Evolutionary conservation across 2,113 vertebrate species (phyloP).

Genomic region (Spea bombifrons): DNA sequence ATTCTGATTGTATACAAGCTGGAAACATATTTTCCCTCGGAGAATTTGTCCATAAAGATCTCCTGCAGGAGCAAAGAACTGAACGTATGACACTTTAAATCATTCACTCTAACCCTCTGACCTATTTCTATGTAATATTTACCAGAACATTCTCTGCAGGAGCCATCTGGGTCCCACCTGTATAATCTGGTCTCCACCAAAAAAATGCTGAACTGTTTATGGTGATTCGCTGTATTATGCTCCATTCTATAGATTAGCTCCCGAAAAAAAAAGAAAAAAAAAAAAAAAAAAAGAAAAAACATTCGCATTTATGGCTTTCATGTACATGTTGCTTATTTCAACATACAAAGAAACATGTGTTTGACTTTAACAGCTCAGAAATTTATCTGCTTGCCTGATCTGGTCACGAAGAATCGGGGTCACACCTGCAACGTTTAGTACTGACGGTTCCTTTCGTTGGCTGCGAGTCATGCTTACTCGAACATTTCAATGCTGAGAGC

Average conservation of each 20-base stretch:
- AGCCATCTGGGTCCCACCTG: constrained; percentile 56
- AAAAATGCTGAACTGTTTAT: constrained; percentile 15
- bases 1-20: constrained; percentile 13
- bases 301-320: constrained; percentile 38
- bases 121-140: not conserved
- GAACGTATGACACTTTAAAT: not conserved
- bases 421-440: constrained; percentile 9
- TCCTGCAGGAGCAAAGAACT: not conserved
- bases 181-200: constrained; percentile 44
- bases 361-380: constrained; percentile 35
- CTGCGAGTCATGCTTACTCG: constrained; percentile 2
- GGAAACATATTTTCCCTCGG: not conserved
- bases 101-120: not conserved
- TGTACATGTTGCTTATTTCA: constrained; percentile 36
- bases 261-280: constrained; percentile 28
- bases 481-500: constrained; percentile 1
- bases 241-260: constrained; percentile 27
- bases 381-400: constrained; percentile 42
- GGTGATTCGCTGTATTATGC: constrained; percentile 48
- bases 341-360: constrained; percentile 18
- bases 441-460: not conserved
- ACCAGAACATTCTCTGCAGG: constrained; percentile 7
- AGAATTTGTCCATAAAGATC: constrained; percentile 5
- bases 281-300: constrained; percentile 10
- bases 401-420: constrained; percentile 29